Conservation (phyloP, 2,113 vertebrate species). For the Silurus meridionalis region DNA sequence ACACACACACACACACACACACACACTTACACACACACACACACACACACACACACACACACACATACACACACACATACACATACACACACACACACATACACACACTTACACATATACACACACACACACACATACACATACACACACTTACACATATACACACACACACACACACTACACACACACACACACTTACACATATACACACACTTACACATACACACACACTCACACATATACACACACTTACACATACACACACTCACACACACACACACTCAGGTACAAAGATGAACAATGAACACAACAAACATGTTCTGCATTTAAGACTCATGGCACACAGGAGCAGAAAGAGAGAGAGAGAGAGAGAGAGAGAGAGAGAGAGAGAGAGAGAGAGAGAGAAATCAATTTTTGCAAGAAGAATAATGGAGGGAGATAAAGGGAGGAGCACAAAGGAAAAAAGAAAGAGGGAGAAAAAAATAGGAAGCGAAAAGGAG, state of each 20-base stretch:
- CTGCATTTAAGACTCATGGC: slow-evolving; percentile 35
- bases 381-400: slow-evolving; percentile 21
- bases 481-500: slow-evolving; percentile 15
- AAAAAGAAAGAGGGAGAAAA: neutral
- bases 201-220: too few relatives aligned
- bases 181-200: slow-evolving; percentile 36
- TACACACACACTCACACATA: too few relatives aligned
- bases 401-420: neutral
- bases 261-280: slow-evolving; percentile 21
- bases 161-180: too few relatives aligned
- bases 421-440: neutral
- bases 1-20: slow-evolving; percentile 29
- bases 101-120: too few relatives aligned
- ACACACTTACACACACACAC: too few relatives aligned
- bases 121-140: too few relatives aligned
- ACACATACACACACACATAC: too few relatives aligned
- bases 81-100: too few relatives aligned
- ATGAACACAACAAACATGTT: slow-evolving; percentile 28
- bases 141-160: too few relatives aligned
- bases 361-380: slow-evolving; percentile 24
- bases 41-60: too few relatives aligned
- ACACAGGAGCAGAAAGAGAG: slow-evolving; percentile 25
- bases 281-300: slow-evolving; percentile 44
- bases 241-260: too few relatives aligned
- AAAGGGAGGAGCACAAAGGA: neutral